phyloP scores from a whole-genome alignment of 2,888 invertebrate species.

The Cotesia congregata region DNA sequence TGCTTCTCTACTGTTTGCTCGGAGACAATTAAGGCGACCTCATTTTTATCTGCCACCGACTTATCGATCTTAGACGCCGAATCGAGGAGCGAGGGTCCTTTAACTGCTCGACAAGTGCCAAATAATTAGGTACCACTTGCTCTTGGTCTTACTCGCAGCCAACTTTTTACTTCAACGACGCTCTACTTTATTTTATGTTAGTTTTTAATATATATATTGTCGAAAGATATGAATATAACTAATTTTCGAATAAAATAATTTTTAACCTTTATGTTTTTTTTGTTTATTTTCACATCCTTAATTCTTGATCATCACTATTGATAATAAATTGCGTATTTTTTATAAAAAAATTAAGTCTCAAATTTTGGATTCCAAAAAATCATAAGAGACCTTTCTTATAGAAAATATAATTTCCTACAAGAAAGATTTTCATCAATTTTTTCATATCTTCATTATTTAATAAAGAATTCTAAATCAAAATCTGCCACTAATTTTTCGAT shows the following conservation, averaged over 20 bases:
- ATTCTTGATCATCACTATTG: no score
- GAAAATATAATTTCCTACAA: no score
- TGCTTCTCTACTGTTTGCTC: not conserved
- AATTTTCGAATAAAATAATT: not conserved
- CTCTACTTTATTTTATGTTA: not conserved
- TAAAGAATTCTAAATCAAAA: no score
- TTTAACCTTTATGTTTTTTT: not conserved
- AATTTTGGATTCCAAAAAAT: no score
- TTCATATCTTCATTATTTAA: no score
- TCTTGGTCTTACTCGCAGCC: constrained; percentile 26
- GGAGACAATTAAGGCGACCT: constrained; percentile 47
- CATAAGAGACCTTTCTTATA: no score
- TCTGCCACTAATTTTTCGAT: no score
- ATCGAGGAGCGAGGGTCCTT: constrained; percentile 32
- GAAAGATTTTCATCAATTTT: no score
- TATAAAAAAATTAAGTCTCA: no score
- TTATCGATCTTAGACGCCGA: constrained; percentile 42
- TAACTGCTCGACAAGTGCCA: constrained; percentile 48
- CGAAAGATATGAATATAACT: not conserved
- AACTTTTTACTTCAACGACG: constrained; percentile 15
- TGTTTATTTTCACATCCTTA: not conserved
- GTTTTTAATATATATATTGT: not conserved
- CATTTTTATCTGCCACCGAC: constrained; percentile 39
- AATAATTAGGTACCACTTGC: constrained; percentile 44
- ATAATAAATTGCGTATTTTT: no score